phyloP scores from a whole-genome alignment of 2,113 vertebrate genomes.

The Propithecus coquereli region DNA sequence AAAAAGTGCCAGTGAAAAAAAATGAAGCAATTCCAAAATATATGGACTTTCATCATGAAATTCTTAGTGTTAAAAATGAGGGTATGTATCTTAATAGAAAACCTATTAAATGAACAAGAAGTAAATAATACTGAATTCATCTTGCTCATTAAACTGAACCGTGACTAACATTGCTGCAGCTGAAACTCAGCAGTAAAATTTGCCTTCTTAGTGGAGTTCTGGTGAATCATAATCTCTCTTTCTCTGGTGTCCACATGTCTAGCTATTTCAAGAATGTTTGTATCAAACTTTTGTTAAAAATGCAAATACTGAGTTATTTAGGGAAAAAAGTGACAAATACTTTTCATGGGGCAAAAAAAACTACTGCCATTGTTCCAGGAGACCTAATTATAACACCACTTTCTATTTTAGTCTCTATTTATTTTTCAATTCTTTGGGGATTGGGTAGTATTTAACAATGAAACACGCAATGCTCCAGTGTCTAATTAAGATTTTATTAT shows the following conservation, averaged over 20 bases:
- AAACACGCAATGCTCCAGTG: slow-evolving; percentile 73
- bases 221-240: slow-evolving; percentile 16
- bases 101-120: slow-evolving; percentile 56
- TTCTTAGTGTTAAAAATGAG: slow-evolving; percentile 63
- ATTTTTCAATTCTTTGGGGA: slow-evolving; percentile 73
- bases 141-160: slow-evolving; percentile 70
- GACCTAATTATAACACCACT: slow-evolving; percentile 78
- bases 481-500: slow-evolving; percentile 83
- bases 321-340: slow-evolving; percentile 56
- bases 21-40: slow-evolving; percentile 51
- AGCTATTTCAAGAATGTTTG: slow-evolving; percentile 46
- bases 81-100: slow-evolving; percentile 46
- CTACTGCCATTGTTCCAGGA: slow-evolving; percentile 73
- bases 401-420: slow-evolving; percentile 74
- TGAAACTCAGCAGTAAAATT: slow-evolving; percentile 64
- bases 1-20: slow-evolving; percentile 56
- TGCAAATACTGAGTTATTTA: slow-evolving; percentile 66
- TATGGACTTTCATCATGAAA: slow-evolving; percentile 44
- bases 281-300: slow-evolving; percentile 65
- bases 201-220: slow-evolving; percentile 65
- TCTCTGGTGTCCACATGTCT: slow-evolving; percentile 41
- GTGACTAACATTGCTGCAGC: slow-evolving; percentile 41
- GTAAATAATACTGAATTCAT: slow-evolving; percentile 68
- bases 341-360: slow-evolving; percentile 51
- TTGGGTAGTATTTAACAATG: slow-evolving; percentile 79